Conservation (phyloP, 1,140 invertebrate species). For the Zaprionus ghesquierei region DNA sequence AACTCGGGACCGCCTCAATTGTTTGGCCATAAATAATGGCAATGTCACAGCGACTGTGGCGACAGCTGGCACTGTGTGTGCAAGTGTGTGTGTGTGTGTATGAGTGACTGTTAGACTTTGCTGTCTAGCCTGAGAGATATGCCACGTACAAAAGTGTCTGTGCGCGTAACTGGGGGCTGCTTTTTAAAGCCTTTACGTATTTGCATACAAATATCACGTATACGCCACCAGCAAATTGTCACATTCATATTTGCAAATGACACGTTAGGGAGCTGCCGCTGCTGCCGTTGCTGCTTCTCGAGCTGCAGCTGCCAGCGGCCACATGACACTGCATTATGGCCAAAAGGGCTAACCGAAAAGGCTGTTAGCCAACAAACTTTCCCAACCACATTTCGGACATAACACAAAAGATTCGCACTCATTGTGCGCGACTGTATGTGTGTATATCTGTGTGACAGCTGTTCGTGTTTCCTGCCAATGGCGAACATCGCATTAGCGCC, state of each 20-base stretch:
- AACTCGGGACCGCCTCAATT: slow-evolving; percentile 55
- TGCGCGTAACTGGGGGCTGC: background rate
- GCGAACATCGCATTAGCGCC: slow-evolving; percentile 67
- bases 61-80: slow-evolving; percentile 29
- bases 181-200: slow-evolving; percentile 25
- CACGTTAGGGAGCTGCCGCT: slow-evolving; percentile 47
- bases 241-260: slow-evolving; percentile 57
- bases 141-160: background rate
- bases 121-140: background rate
- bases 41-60: slow-evolving; percentile 45
- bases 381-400: slow-evolving; percentile 44
- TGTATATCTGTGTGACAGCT: slow-evolving; percentile 57
- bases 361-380: slow-evolving; percentile 30
- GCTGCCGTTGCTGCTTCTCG: slow-evolving; percentile 22
- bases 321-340: slow-evolving; percentile 44
- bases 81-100: background rate
- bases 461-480: slow-evolving; percentile 60
- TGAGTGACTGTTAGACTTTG: background rate
- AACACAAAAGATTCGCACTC: slow-evolving; percentile 4
- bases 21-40: slow-evolving; percentile 74
- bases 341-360: slow-evolving; percentile 35
- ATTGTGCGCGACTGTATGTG: background rate
- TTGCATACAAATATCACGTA: slow-evolving; percentile 60
- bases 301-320: slow-evolving; percentile 54
- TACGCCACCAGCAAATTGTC: slow-evolving; percentile 53